These are phyloP conservation scores for Ancistrus triradiatus DNA, from an alignment of 2,113 vertebrate genomes.

Conservation along the genomic window DNA sequence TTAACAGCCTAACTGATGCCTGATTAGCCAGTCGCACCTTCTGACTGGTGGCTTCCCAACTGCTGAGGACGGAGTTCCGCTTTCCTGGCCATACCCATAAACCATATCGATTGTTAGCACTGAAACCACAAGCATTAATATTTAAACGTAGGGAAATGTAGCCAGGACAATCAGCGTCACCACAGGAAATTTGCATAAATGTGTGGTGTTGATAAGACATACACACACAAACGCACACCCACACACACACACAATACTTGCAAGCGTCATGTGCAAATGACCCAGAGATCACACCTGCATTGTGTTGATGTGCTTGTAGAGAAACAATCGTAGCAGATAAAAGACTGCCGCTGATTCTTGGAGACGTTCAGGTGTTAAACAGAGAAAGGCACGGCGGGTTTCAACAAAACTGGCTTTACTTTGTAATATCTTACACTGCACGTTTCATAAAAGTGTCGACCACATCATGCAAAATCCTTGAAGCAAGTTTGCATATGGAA, in stretches of 20 bases:
- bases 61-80: constrained; percentile 38
- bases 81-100: constrained; percentile 36
- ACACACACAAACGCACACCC: constrained; percentile 27
- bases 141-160: constrained; percentile 45
- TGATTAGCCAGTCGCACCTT: constrained; percentile 22
- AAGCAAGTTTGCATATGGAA: constrained; percentile 36
- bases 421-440: no score
- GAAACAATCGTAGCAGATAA: constrained; percentile 37
- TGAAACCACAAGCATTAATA: constrained; percentile 38
- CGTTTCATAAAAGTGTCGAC: neutral
- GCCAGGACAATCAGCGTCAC: constrained; percentile 18
- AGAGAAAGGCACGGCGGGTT: no score
- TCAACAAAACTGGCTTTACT: no score
- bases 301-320: constrained; percentile 60
- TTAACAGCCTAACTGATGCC: constrained; percentile 42
- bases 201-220: constrained; percentile 22
- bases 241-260: constrained; percentile 34
- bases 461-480: neutral
- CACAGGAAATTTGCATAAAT: constrained; percentile 53
- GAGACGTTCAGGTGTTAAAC: neutral
- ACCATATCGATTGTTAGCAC: constrained; percentile 33
- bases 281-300: constrained; percentile 48
- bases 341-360: constrained; percentile 26
- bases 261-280: constrained; percentile 52
- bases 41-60: constrained; percentile 42